Evolutionary conservation across 2,797 vertebrate species (phyloP).

Genomic region (Furcifer pardalis): DNA sequence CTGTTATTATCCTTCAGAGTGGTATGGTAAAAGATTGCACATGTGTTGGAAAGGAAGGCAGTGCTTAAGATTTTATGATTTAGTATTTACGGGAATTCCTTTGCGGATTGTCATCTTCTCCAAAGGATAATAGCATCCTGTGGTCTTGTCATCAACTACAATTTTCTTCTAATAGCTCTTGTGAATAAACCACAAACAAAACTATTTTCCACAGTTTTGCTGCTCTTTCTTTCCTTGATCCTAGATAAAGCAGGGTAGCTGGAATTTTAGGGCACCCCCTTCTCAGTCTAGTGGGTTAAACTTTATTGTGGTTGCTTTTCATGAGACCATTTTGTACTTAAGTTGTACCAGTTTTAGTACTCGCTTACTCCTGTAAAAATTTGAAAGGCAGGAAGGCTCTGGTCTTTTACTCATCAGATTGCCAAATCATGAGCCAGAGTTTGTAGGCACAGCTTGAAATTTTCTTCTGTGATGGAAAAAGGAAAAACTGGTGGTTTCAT

Average conservation of each 20-base stretch:
- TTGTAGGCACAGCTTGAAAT: not conserved
- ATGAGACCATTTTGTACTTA: not conserved
- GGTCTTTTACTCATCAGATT: not conserved
- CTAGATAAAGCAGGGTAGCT: not conserved
- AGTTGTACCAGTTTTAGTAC: not conserved
- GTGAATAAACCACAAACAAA: not conserved
- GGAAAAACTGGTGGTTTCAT: not conserved
- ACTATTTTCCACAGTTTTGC: not conserved
- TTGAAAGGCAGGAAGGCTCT: not conserved
- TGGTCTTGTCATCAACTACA: not conserved
- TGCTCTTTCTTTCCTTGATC: not conserved
- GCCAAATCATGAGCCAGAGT: not conserved
- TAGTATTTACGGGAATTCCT: slow-evolving; percentile 30
- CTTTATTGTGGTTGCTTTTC: not conserved
- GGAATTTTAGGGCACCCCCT: fast-evolving
- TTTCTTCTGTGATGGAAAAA: not conserved
- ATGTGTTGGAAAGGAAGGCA: not conserved
- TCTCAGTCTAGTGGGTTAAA: not conserved
- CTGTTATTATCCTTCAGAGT: slow-evolving; percentile 28
- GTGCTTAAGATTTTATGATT: slow-evolving; percentile 31
- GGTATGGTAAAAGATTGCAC: slow-evolving; percentile 22
- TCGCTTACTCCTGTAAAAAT: not conserved
- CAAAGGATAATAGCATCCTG: not conserved
- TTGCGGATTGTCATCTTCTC: slow-evolving; percentile 27
- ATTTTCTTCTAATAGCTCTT: slow-evolving; percentile 33